Evolutionary conservation across 2,797 vertebrate species (phyloP), one percentile per base, ranked within the genome.

Genomic region (Semaprochilodus insignis): DNA sequence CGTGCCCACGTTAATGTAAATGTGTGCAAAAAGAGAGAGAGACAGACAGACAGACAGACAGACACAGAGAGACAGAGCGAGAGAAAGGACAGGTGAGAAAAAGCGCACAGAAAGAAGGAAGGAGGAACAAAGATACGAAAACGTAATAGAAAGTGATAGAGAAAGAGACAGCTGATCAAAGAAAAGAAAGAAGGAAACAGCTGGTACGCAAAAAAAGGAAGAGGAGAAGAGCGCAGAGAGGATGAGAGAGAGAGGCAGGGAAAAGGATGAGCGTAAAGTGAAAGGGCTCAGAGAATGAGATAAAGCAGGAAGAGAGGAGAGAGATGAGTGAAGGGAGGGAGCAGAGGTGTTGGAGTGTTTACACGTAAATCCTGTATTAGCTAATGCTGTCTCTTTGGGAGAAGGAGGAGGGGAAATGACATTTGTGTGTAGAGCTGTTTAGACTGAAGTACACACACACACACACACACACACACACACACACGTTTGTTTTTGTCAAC

Each of bases 291-390:
- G 21, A 10, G 5, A 25, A 71, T 25, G 21, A 70, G 40, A 72
- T 52, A 72, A 72, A 52, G 11, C n/a, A 17, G 48, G 31, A 19
- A 17, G 71, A 55, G 15, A 21, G 16, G 67, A 44, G 67, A 72
- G 48, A 52, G 63, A 88, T 77, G 0, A 91, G 92, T 85, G 92
- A 90, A 88, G 93, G 92, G 89, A 91, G 91, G 77, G 83, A 87
- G 87, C 88, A 91, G 78, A 27, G 27, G 31, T 25, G 63, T 74
- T 25, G 63, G 51, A 15, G 31, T 34, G 72, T 57, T 57, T 74
- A 36, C 27, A 34, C 31, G 51, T 55, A 55, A 48, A 73, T 48
- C 52, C 25, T 59, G 60, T 51, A 70, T 70, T 76, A 36, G 21
- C 25, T 62, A 27, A 72, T 63, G 67, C 17, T n/a, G 54, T 54